Base-by-base conservation (phyloP, 2,888 invertebrate genomes). In the Pristionchus arcanus region DNA sequence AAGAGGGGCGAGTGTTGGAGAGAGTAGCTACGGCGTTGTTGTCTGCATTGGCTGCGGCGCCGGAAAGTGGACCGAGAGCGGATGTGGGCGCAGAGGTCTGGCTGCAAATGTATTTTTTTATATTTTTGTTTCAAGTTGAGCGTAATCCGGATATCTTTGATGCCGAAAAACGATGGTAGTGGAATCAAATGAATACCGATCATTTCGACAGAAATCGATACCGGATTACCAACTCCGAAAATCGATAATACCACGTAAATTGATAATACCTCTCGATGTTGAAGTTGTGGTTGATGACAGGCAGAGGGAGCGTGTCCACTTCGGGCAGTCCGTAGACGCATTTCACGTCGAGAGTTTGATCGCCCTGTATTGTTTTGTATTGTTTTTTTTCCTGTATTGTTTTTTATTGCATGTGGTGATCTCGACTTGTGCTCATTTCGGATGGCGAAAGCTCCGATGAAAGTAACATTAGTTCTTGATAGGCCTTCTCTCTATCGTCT, bases 291-390 rank as follows among this genome's bases (percentile, higher is more conserved):
- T 92, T 93, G 31, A 93, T 91, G 13, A 92, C 90, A 37, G 95
- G 94, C 31, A 95, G 86, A 4, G 92, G 91, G 21, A 93, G 90
- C 19, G 94, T 92, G 84, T 92, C 92, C 13, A 95, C 92, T 42
- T 94, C 93, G 15, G 95, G 95, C 11, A 93, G 90, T 2, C 93
- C 93, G 90, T 94, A 94, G 86, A 93, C 91, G 90, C 94, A 94
- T 77, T 93, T 92, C 0, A 94, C 93, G 16, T 92, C 92, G 15
- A 94, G 81, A 0, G 92, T 91, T 74, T 93, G 92, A 85, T 93
- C 93, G 31, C 92, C 92, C 49, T 74, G 25, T 25, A 66, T 42
- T 42, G 21, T 11, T n/a, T 49, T 21, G 13, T 5, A 19, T 77
- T n/a, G 19, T 16, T 11, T n/a, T 13, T 16, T 28, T 28, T 28